Evolutionary conservation across 2,888 invertebrate genomes (phyloP).

Genomic region (Caenorhabditis virilis): DNA sequence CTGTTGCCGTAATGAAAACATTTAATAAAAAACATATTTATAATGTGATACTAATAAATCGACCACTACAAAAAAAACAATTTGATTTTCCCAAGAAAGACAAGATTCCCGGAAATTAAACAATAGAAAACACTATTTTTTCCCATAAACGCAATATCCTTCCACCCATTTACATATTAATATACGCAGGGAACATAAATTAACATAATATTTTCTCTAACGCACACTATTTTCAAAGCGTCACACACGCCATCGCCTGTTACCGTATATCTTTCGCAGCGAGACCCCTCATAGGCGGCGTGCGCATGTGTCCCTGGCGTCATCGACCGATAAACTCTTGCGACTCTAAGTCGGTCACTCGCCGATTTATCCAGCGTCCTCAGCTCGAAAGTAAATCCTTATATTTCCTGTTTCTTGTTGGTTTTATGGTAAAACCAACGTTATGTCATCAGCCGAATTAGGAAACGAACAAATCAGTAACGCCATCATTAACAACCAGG

Average conservation of each 20-base stretch:
- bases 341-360: too few relatives aligned
- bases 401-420: constrained; percentile 1
- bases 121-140: constrained; percentile 4
- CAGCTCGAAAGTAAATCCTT: not conserved
- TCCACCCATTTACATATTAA: too few relatives aligned
- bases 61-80: not conserved
- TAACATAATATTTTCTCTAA: too few relatives aligned
- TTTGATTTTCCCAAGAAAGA: not conserved
- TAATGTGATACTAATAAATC: too few relatives aligned
- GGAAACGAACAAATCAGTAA: constrained; percentile 1
- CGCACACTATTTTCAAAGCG: too few relatives aligned
- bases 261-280: constrained; percentile 21
- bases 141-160: not conserved
- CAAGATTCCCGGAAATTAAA: not conserved
- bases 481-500: constrained; percentile 1
- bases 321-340: not conserved
- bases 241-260: constrained; percentile 20
- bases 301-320: not conserved
- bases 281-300: constrained; percentile 8
- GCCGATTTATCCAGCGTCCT: not conserved
- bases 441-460: constrained; percentile 11
- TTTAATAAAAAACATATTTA: not conserved
- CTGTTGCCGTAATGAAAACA: too few relatives aligned
- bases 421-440: constrained; percentile 13
- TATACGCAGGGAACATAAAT: not conserved